Conservation (phyloP, 2,113 vertebrate species). For the Rhombomys opimus region DNA sequence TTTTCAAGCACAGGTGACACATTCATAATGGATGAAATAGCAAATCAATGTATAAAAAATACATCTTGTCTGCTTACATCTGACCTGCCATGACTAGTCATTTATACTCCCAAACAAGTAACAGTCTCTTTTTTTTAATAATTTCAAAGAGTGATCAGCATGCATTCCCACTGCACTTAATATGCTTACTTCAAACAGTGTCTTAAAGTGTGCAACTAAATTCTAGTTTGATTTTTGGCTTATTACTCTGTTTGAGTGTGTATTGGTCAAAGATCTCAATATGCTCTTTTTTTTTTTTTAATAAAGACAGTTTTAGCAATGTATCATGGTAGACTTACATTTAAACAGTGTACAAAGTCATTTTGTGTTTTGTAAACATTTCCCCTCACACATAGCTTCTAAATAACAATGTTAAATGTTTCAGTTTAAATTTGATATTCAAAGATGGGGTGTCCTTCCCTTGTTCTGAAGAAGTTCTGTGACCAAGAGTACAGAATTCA, state of each 20-base stretch:
- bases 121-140: neutral
- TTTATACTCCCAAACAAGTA: neutral
- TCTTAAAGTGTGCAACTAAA: neutral
- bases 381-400: neutral
- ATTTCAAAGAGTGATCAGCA: neutral
- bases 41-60: neutral
- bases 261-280: neutral
- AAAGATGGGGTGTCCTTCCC: neutral
- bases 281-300: neutral
- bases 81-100: neutral
- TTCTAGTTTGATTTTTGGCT: neutral
- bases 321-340: neutral
- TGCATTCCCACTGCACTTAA: neutral
- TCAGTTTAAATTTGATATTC: neutral
- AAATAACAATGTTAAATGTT: neutral
- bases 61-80: neutral
- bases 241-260: neutral
- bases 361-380: neutral
- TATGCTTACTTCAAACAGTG: neutral
- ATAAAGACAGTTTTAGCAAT: neutral
- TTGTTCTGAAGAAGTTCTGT: slow-evolving; percentile 17
- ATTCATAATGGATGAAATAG: neutral
- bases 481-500: neutral
- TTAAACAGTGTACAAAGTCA: neutral
- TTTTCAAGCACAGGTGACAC: neutral